Evolutionary conservation across 2,113 vertebrate species (phyloP).

Genomic region (Planiliza haematocheilus): DNA sequence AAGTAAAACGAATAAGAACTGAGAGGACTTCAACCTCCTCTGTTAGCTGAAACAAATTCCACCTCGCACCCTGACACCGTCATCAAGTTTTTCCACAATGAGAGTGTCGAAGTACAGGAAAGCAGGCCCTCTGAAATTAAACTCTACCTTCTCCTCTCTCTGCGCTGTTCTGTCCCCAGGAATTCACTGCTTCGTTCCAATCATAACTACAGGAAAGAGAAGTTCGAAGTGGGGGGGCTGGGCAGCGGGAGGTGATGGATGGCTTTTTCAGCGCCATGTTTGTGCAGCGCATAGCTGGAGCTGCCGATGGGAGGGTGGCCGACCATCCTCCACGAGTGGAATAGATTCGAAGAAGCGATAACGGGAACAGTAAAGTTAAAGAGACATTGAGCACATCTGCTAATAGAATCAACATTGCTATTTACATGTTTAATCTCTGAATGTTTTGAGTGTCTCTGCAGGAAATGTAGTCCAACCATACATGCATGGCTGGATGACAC

Average conservation of each 20-base stretch:
- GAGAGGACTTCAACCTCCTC: neutral
- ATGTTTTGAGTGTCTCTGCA: slow-evolving; percentile 5
- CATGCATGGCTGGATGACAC: neutral
- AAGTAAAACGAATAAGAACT: neutral
- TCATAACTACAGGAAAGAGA: slow-evolving; percentile 66
- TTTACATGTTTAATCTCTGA: neutral
- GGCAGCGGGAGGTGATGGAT: slow-evolving; percentile 70
- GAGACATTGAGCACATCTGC: slow-evolving; percentile 25
- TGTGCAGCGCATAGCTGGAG: slow-evolving; percentile 69
- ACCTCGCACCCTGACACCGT: slow-evolving; percentile 1
- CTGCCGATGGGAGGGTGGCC: slow-evolving; percentile 45
- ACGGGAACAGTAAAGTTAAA: slow-evolving; percentile 23
- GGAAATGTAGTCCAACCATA: neutral
- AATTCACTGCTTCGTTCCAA: slow-evolving; percentile 63
- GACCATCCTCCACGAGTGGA: slow-evolving; percentile 30
- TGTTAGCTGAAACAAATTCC: neutral
- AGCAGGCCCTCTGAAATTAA: slow-evolving; percentile 49
- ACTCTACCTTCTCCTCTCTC: slow-evolving; percentile 37
- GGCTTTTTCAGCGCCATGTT: slow-evolving; percentile 68
- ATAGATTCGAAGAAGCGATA: slow-evolving; percentile 31
- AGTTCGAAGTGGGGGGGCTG: neutral
- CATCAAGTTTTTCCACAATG: neutral
- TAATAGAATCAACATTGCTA: slow-evolving; percentile 4
- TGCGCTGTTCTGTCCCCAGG: slow-evolving; percentile 43
- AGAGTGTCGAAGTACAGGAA: slow-evolving; percentile 7